A percentile compares a stretch with the other conserved stretches of the same genome.
Evolutionary conservation across 2,797 vertebrate species (phyloP).

Genomic region (Sandelia bainsii): DNA sequence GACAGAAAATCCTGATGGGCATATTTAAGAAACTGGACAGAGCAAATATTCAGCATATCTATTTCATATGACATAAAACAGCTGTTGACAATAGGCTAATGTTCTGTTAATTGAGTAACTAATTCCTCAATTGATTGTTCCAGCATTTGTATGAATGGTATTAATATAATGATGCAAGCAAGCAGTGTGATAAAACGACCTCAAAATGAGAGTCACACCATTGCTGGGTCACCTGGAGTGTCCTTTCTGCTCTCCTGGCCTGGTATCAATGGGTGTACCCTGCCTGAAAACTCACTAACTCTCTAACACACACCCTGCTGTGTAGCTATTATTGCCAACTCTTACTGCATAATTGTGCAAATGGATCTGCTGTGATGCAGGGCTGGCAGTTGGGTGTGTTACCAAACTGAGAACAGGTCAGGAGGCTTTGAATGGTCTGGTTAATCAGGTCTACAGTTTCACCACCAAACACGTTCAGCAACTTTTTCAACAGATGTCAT

Average conservation of each 20-base stretch:
- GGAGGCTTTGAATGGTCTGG: constrained; percentile 20
- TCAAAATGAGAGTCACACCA: constrained; percentile 35
- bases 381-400: constrained; percentile 40
- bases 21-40: not conserved
- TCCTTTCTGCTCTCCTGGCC: not conserved
- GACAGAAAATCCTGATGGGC: not conserved
- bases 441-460: constrained; percentile 40
- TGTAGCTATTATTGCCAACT: not conserved
- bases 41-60: not conserved
- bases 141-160: not conserved
- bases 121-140: not conserved
- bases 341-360: constrained; percentile 51
- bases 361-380: constrained; percentile 49
- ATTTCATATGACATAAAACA: not conserved
- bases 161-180: not conserved
- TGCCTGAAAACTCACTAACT: constrained; percentile 10
- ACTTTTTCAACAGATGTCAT: constrained; percentile 5
- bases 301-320: constrained; percentile 18
- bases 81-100: not conserved
- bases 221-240: constrained; percentile 17
- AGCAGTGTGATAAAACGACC: constrained; percentile 1
- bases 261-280: constrained; percentile 2
- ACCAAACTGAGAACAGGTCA: constrained; percentile 7
- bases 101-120: not conserved
- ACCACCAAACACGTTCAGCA: constrained; percentile 27